Evolutionary conservation across 2,888 invertebrate genomes (phyloP).

Genomic region (Diarsia dahlii): DNA sequence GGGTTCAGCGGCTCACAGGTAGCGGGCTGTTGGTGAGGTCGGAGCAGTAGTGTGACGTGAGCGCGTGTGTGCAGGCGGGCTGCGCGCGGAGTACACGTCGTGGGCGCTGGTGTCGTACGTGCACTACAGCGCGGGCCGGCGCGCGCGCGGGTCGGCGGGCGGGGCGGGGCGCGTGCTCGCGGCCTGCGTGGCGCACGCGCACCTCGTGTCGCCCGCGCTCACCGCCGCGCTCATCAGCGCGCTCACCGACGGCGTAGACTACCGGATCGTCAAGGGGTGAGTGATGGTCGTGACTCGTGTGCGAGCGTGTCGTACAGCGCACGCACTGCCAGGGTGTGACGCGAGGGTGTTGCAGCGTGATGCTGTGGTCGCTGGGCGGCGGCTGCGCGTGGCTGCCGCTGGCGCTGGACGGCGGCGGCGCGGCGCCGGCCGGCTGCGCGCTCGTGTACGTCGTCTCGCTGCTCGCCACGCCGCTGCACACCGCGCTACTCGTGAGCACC

Average conservation of each 20-base stretch:
- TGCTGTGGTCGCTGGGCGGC: slow-evolving; percentile 78
- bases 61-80: slow-evolving; percentile 67
- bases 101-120: slow-evolving; percentile 75
- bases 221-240: slow-evolving; percentile 56
- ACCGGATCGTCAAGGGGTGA: slow-evolving; percentile 72
- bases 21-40: neutral
- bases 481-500: slow-evolving; percentile 93
- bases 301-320: neutral
- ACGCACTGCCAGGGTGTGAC: neutral
- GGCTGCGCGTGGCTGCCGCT: slow-evolving; percentile 84
- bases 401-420: slow-evolving; percentile 69
- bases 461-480: slow-evolving; percentile 95
- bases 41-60: neutral
- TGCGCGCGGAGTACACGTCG: slow-evolving; percentile 73
- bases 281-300: slow-evolving; percentile 17
- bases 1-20: neutral
- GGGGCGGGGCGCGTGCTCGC: slow-evolving; percentile 58
- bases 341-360: slow-evolving; percentile 69
- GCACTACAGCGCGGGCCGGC: slow-evolving; percentile 72
- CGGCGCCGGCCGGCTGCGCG: slow-evolving; percentile 31
- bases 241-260: slow-evolving; percentile 63
- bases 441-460: slow-evolving; percentile 84
- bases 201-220: slow-evolving; percentile 72
- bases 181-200: slow-evolving; percentile 71
- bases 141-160: slow-evolving; percentile 36